Evolutionary conservation across 2,888 invertebrate genomes (phyloP).

Genomic region (Stomorhina lunata): DNA sequence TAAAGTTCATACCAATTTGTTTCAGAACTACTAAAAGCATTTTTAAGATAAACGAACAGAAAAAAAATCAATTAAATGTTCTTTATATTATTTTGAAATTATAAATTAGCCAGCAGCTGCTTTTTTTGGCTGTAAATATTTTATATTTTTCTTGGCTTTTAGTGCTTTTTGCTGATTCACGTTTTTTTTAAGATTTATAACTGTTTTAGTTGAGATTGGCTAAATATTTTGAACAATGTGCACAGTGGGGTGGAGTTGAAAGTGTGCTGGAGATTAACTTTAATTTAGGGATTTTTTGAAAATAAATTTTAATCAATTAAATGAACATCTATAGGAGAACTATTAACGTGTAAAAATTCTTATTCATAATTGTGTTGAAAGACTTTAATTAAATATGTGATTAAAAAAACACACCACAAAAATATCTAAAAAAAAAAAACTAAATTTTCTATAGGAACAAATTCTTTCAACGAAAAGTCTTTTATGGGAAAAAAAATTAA

Average conservation of each 20-base stretch:
- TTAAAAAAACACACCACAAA: too few species aligned
- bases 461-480: too few species aligned
- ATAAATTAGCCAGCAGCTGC: background rate
- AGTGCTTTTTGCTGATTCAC: background rate
- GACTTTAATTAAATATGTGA: too few species aligned
- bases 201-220: background rate
- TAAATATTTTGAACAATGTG: background rate
- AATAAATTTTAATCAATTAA: too few species aligned
- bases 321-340: too few species aligned
- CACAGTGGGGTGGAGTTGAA: background rate
- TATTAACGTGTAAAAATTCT: too few species aligned
- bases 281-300: too few species aligned
- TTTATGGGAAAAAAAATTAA: too few species aligned
- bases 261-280: too few species aligned
- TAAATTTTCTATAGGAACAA: too few species aligned
- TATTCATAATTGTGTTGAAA: too few species aligned
- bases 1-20: constrained; percentile 1
- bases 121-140: background rate
- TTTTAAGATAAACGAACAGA: background rate
- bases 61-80: constrained; percentile 26
- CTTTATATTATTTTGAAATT: background rate
- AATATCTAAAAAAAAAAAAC: too few species aligned
- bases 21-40: background rate
- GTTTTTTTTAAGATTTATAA: background rate
- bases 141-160: background rate